Evolutionary conservation across 2,113 vertebrate species (phyloP).

Genomic region (Poecile atricapillus): DNA sequence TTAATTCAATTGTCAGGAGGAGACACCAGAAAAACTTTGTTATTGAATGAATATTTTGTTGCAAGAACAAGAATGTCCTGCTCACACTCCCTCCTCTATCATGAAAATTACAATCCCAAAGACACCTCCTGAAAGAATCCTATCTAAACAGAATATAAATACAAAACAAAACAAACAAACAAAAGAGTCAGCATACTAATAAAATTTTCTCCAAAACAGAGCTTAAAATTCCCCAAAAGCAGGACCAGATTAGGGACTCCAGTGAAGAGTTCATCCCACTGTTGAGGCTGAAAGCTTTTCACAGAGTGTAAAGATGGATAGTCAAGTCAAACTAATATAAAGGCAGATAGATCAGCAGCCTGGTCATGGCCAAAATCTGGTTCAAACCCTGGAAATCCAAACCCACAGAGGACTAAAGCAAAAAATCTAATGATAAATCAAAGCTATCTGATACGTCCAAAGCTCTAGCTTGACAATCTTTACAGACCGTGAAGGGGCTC

Average conservation of each 20-base stretch:
- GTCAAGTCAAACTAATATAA: neutral
- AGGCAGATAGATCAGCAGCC: neutral
- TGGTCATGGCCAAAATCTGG: neutral
- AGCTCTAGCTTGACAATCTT: neutral
- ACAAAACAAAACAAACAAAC: neutral
- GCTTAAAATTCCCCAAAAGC: neutral
- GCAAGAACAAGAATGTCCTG: neutral
- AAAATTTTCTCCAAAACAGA: neutral
- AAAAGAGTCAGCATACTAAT: neutral
- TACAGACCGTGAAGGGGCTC: neutral
- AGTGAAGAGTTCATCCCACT: neutral
- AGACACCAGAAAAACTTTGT: neutral
- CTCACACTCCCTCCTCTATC: neutral
- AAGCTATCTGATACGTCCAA: neutral
- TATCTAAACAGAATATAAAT: neutral
- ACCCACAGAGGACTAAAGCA: neutral
- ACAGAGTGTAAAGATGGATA: neutral
- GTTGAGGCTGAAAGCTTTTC: neutral
- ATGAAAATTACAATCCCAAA: neutral
- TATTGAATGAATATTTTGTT: neutral
- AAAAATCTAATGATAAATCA: neutral
- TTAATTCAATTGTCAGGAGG: neutral
- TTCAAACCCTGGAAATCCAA: neutral
- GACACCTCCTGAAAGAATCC: neutral
- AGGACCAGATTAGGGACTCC: neutral